Conservation (phyloP, 2,888 invertebrate species). For the Pyrocoelia pectoralis region DNA sequence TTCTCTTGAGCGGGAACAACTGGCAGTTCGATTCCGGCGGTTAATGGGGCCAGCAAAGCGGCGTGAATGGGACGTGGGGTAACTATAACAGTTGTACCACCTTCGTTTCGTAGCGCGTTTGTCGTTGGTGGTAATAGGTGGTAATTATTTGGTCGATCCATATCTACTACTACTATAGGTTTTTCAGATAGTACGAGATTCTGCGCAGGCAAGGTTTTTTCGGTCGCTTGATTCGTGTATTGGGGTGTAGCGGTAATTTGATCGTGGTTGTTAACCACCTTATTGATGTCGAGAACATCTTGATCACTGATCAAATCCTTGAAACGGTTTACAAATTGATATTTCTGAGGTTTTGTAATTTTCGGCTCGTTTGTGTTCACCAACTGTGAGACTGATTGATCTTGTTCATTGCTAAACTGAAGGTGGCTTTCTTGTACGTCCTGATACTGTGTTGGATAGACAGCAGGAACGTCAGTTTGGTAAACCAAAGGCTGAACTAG, state of each 20-base stretch:
- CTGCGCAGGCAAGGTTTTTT: neutral
- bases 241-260: neutral
- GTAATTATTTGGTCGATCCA: too few relatives aligned
- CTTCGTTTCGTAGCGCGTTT: neutral
- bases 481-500: too few relatives aligned
- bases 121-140: neutral
- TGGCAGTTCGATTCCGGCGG: slow-evolving; percentile 65
- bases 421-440: too few relatives aligned
- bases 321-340: slow-evolving; percentile 40
- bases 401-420: too few relatives aligned
- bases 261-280: slow-evolving; percentile 53
- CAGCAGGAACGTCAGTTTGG: too few relatives aligned
- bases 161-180: neutral
- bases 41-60: slow-evolving; percentile 66
- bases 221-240: neutral
- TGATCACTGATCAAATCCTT: slow-evolving; percentile 70
- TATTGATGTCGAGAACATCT: slow-evolving; percentile 71
- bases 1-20: slow-evolving; percentile 38
- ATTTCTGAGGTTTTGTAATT: neutral
- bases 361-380: too few relatives aligned
- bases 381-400: too few relatives aligned
- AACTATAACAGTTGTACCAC: slow-evolving; percentile 57
- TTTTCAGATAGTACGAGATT: neutral
- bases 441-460: too few relatives aligned
- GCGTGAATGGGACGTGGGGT: slow-evolving; percentile 63